A percentile compares a stretch with the other conserved stretches of the same genome.
phyloP scores from a whole-genome alignment of 1,140 invertebrate genomes.

The Drosophila ogumai region DNA sequence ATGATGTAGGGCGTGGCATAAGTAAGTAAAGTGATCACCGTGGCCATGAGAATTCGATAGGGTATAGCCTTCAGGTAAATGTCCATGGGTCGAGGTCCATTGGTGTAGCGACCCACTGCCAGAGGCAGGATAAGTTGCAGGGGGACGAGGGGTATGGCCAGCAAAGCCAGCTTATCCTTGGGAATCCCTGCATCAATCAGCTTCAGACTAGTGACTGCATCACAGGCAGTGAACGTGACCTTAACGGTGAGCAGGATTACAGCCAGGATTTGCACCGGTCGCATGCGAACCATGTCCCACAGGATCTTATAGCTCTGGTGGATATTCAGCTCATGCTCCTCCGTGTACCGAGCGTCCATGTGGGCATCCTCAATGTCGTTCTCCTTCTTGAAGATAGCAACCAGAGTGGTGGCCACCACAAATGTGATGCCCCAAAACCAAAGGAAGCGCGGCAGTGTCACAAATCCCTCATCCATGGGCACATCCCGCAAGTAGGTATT shows the following conservation, averaged over 20 bases:
- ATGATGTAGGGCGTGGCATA: slow-evolving; percentile 93
- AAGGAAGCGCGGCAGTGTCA: slow-evolving; percentile 95
- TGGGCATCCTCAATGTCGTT: slow-evolving; percentile 85
- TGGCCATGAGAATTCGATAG: slow-evolving; percentile 93
- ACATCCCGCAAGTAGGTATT: slow-evolving; percentile 94
- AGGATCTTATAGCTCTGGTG: slow-evolving; percentile 94
- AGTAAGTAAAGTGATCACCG: slow-evolving; percentile 93
- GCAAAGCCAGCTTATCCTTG: slow-evolving; percentile 96
- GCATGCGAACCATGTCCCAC: slow-evolving; percentile 93
- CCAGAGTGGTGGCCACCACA: slow-evolving; percentile 94
- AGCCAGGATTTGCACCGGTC: slow-evolving; percentile 91
- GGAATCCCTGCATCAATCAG: slow-evolving; percentile 97
- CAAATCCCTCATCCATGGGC: slow-evolving; percentile 90
- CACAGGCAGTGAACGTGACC: slow-evolving; percentile 98
- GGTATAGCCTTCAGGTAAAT: slow-evolving; percentile 96
- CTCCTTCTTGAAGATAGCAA: slow-evolving; percentile 96
- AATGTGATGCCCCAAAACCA: slow-evolving; percentile 98
- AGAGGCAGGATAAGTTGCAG: slow-evolving; percentile 97
- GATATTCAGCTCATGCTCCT: slow-evolving; percentile 88
- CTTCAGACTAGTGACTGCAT: slow-evolving; percentile 97
- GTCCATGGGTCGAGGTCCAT: slow-evolving; percentile 94
- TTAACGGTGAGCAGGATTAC: slow-evolving; percentile 95
- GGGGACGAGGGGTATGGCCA: slow-evolving; percentile 96
- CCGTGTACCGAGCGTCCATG: slow-evolving; percentile 84
- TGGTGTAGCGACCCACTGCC: slow-evolving; percentile 94